Evolutionary conservation across 2,888 invertebrate genomes (phyloP), one percentile per base, ranked within the genome.

Genomic region (Heliconius hortense): DNA sequence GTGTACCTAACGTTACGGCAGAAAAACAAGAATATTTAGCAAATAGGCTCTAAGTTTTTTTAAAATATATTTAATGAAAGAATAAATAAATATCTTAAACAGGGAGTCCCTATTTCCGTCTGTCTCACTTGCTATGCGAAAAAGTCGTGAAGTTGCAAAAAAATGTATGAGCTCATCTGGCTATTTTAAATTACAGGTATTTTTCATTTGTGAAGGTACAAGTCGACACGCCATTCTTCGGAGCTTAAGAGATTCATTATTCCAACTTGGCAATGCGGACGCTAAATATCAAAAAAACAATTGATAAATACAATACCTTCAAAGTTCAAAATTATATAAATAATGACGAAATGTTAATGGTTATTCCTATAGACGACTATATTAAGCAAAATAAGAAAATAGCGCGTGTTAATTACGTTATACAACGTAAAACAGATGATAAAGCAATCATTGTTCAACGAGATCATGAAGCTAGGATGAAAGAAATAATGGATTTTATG

Each of bases 401-500:
- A 66, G 39, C 48, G 1, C 73, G 76, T 59, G 21, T 35, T 1
- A 66, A 60, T 56, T 24, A 68, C 35, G 56, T 26, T 43, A 1
- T 15, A 18, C 21, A 62, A 26, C 8, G 21, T 28, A 64, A 39
- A 56, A 39, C 26, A 26, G 39, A 56, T 28, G 5, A 62, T 28
- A 73, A 63, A 24, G n/a, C 63, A n/a, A 56, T 39, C 8, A 66
- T 78, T 18, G 39, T 78, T 1, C 71, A 64, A 73, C 21, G 63
- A 43, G 80, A 80, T 66, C 82, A 86, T 28, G 59, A 76, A 4
- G 66, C n/a, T 4, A 84, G 83, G 79, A 75, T 84, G 11, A 73
- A 76, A 4, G 82, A 83, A 74, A 72, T 89, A 2, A 74, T 72
- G 0, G 72, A 81, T 0, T 87, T 84, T 60, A 78, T 88, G 72